Evolutionary conservation across 2,113 vertebrate genomes (phyloP).

Genomic region (Poeciliopsis retropinna): DNA sequence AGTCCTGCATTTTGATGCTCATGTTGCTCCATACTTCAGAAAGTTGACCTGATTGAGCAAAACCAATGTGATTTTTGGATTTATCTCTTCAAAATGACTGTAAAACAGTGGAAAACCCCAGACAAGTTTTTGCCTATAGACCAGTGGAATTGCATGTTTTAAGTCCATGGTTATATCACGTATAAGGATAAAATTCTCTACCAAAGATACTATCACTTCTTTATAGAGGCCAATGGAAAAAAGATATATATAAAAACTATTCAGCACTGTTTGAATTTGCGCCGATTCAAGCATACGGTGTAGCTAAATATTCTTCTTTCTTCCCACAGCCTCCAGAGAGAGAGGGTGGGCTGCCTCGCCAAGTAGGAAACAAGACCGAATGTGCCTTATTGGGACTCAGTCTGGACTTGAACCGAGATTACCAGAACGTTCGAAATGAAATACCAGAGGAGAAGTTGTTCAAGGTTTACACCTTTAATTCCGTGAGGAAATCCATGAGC

Average conservation of each 20-base stretch:
- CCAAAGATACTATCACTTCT: not conserved
- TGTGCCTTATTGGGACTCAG: slow-evolving; percentile 97
- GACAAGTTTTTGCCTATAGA: too few species aligned
- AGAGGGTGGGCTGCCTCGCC: slow-evolving; percentile 94
- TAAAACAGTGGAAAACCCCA: too few species aligned
- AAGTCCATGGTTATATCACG: too few species aligned
- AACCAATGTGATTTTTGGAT: too few species aligned
- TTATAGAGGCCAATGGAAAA: not conserved
- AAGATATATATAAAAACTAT: not conserved
- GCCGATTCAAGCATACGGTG: not conserved
- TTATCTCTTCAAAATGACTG: too few species aligned
- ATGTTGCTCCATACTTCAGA: too few species aligned
- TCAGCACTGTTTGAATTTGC: not conserved
- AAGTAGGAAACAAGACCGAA: slow-evolving; percentile 99
- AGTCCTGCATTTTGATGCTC: too few species aligned
- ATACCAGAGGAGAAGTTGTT: slow-evolving; percentile 94
- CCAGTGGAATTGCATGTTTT: too few species aligned
- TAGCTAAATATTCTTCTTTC: not conserved
- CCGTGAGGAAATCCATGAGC: slow-evolving; percentile 98
- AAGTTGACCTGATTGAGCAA: too few species aligned
- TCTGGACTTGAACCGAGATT: slow-evolving; percentile 90
- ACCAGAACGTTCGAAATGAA: slow-evolving; percentile 91
- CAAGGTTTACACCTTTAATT: slow-evolving; percentile 99
- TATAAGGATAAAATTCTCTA: not conserved
- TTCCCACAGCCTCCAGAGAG: slow-evolving; percentile 89